Conservation (phyloP, 2,888 invertebrate genomes). For the Nemotelus nigrinus region DNA sequence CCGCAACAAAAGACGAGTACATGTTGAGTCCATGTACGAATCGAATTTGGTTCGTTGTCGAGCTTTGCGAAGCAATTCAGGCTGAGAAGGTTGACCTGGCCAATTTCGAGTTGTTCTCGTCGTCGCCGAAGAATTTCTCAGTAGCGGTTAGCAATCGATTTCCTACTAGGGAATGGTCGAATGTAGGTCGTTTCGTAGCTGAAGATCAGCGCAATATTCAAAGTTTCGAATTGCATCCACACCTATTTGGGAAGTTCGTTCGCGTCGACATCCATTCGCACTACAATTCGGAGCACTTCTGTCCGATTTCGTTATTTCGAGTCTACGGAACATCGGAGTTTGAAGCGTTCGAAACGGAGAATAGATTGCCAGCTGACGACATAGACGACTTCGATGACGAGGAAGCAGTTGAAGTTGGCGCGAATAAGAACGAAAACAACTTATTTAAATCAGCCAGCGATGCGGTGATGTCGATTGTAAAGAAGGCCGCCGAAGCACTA, state of each 20-base stretch:
- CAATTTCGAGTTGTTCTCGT: conserved; percentile 97
- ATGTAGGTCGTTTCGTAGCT: conserved; percentile 87
- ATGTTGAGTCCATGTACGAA: conserved; percentile 96
- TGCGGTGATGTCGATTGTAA: conserved; percentile 90
- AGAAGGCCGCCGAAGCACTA: conserved; percentile 88
- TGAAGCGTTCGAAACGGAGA: conserved; percentile 86
- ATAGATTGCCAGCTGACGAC: conserved; percentile 73
- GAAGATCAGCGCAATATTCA: conserved; percentile 88
- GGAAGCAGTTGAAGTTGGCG: conserved; percentile 66
- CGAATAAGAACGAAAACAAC: conserved; percentile 67
- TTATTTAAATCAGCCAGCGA: conserved; percentile 88
- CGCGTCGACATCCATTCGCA: conserved; percentile 93
- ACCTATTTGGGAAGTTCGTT: conserved; percentile 87
- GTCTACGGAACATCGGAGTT: conserved; percentile 94
- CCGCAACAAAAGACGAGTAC: conserved; percentile 94
- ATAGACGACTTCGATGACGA: conserved; percentile 77
- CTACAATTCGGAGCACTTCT: conserved; percentile 96
- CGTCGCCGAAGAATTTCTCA: conserved; percentile 91
- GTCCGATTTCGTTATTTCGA: conserved; percentile 94
- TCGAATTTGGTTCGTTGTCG: conserved; percentile 94
- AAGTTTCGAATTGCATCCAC: conserved; percentile 82
- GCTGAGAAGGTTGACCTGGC: conserved; percentile 94
- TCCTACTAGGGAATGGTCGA: conserved; percentile 91
- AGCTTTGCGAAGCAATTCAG: conserved; percentile 97
- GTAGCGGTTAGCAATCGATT: conserved; percentile 89